Evolutionary conservation across 2,888 invertebrate species (phyloP), one percentile per base, ranked within the genome.

Genomic region (Agonopterix subpropinquella): DNA sequence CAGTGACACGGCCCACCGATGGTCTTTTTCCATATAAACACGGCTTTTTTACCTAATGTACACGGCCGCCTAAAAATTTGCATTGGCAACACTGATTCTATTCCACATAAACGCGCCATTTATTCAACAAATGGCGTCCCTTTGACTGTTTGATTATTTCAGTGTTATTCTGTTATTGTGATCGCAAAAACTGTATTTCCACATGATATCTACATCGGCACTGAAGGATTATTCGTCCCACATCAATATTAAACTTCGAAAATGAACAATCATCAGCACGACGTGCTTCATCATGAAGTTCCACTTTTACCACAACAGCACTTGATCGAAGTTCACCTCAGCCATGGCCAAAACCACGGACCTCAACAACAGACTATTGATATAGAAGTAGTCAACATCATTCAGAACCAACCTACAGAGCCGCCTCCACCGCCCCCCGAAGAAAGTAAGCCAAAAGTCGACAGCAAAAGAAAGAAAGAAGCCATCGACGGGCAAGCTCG

Each of bases 401-500:
- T 43, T 60, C 28, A 28, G 28, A 28, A 28, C 1, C 62, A 35
- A 60, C 62, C 4, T 60, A 65, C 11, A 2, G 47, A 52, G 35
- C 64, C 61, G 2, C 64, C 62, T 3, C 66, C 55, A 9, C 48
- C 62, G 5, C 47, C 61, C 8, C 53, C 57, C 5, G 60, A 61
- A 11, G 68, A 68, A 2, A 63, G 65, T 49, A 81, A 82, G 61
- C 71, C 72, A 0, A 76, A 78, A 55, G 28, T 64, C 1, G 80
- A 78, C 36, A 80, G 79, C 37, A 85, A 82, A 55, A 86, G 86
- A 55, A 87, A 86, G 57, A 87, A 86, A 18, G 87, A 87, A 56
- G 84, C 87, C 0, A 87, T 87, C 7, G 87, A 87, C 50, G 84
- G 85, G 0, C 87, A 87, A 61, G 87, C 87, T 8, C 72, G 86